Percentiles rank a stretch among this genome's conserved stretches.
Evolutionary conservation across 2,113 vertebrate species (phyloP).

Genomic region (Chionis minor): DNA sequence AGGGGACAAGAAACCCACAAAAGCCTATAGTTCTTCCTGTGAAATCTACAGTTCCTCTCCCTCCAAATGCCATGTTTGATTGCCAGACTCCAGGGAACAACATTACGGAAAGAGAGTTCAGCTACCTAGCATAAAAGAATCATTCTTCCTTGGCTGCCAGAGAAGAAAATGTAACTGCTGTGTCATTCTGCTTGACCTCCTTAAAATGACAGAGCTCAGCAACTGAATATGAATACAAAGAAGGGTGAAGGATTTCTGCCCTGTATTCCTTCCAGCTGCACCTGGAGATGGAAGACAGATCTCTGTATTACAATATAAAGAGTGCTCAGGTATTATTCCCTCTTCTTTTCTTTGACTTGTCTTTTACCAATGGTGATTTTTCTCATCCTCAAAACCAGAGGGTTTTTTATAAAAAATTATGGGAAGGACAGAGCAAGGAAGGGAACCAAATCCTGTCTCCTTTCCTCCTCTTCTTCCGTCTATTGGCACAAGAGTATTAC

Average conservation of each 20-base stretch:
- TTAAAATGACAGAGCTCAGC: background rate
- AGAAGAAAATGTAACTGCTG: constrained; percentile 16
- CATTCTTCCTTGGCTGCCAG: background rate
- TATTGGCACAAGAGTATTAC: background rate
- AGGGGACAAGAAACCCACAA: background rate
- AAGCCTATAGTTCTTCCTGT: background rate
- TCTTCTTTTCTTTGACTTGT: background rate
- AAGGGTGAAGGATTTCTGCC: background rate
- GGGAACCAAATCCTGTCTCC: background rate
- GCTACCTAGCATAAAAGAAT: background rate
- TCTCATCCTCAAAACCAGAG: background rate
- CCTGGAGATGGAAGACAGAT: background rate
- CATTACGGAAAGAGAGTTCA: background rate
- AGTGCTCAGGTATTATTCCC: background rate
- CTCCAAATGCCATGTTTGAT: background rate
- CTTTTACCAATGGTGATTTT: background rate
- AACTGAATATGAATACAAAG: background rate
- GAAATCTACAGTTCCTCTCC: background rate
- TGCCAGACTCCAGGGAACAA: background rate
- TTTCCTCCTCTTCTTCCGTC: background rate
- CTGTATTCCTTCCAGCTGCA: background rate
- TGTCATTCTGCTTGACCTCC: constrained; percentile 17
- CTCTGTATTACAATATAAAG: background rate
- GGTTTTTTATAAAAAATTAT: background rate
- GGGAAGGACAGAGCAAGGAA: background rate